Percentiles rank a stretch among this genome's conserved stretches.
These are phyloP conservation scores for Paramacrobiotus metropolitanus DNA, from an alignment of 1,140 invertebrate species.

Conservation along the genomic window DNA sequence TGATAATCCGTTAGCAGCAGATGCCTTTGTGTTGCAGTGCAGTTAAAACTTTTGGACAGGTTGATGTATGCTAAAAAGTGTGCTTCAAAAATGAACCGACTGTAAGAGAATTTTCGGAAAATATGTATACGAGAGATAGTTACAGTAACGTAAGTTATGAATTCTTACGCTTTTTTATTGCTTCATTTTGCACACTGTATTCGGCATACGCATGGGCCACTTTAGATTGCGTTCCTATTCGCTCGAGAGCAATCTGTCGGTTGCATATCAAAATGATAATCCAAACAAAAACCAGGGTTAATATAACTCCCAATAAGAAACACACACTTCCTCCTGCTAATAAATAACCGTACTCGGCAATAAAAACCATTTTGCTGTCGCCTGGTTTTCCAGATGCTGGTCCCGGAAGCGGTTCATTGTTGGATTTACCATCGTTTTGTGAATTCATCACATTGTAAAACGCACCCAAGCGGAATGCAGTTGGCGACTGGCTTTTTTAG, in stretches of 20 bases:
- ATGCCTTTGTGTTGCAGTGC: neutral
- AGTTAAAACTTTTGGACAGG: neutral
- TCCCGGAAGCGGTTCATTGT: neutral
- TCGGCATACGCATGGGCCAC: neutral
- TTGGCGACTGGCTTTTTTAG: neutral
- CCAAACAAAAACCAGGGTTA: neutral
- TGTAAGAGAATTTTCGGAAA: no score
- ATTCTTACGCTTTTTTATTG: neutral
- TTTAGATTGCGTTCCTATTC: neutral
- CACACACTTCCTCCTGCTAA: neutral
- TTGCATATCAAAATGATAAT: constrained; percentile 2
- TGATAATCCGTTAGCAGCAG: neutral
- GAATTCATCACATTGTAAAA: neutral
- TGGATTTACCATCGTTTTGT: neutral
- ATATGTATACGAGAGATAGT: neutral
- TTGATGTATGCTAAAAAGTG: neutral
- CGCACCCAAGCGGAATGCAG: neutral
- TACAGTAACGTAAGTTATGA: neutral
- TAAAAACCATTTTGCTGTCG: neutral
- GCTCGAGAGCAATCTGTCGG: neutral
- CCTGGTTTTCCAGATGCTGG: neutral
- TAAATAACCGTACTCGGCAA: neutral
- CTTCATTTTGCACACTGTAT: neutral
- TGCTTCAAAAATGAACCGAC: no score
- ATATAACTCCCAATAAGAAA: neutral